Conservation (phyloP, 2,113 vertebrate species). For the Platycercus adscitus region DNA sequence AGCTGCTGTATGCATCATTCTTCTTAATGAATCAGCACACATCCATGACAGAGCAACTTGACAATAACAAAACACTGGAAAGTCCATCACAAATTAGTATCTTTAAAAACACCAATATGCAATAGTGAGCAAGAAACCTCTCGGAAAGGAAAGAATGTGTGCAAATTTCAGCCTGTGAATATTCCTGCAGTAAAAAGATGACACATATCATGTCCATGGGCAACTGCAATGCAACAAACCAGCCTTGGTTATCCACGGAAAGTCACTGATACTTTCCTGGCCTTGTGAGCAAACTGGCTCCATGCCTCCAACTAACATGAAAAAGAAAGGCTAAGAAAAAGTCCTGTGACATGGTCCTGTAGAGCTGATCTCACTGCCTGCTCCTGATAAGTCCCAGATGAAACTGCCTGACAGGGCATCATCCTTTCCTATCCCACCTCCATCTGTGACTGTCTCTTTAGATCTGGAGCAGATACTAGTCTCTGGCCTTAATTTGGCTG, state of each 20-base stretch:
- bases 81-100: background rate
- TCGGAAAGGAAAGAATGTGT: background rate
- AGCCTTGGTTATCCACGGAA: background rate
- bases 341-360: background rate
- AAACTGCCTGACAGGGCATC: background rate
- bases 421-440: background rate
- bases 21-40: background rate
- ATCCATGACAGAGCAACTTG: background rate
- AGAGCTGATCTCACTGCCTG: background rate
- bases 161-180: background rate
- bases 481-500: conserved; percentile 55
- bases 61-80: background rate
- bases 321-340: conserved; percentile 2
- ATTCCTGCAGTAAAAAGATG: background rate
- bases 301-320: background rate
- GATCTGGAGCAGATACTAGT: conserved; percentile 57
- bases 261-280: background rate
- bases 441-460: conserved; percentile 60
- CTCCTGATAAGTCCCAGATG: background rate
- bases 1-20: background rate
- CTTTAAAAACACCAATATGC: background rate
- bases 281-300: background rate
- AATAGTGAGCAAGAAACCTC: background rate
- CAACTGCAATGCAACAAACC: background rate
- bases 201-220: background rate